A percentile compares a stretch with the other conserved stretches of the same genome.
phyloP scores from a whole-genome alignment of 1,140 invertebrate species.

The Trichomalopsis sarcophagae region DNA sequence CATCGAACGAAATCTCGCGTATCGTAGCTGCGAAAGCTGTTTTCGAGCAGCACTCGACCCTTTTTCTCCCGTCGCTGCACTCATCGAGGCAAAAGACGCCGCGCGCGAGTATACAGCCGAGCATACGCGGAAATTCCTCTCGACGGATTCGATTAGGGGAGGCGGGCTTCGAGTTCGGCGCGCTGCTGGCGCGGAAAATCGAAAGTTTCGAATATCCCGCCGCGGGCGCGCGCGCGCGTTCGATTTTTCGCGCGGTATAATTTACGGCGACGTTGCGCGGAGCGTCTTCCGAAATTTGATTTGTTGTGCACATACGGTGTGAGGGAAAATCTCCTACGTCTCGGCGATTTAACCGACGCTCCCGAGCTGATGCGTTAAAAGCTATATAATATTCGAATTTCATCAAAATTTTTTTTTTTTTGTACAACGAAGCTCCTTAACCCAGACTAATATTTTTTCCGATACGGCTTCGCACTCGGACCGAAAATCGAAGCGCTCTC shows the following conservation, averaged over 20 bases:
- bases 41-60: too few relatives aligned
- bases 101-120: not conserved
- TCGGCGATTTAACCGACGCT: not conserved
- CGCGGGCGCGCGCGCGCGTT: not conserved
- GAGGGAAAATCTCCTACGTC: not conserved
- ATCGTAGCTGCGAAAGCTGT: too few relatives aligned
- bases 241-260: not conserved
- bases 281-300: not conserved
- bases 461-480: not conserved
- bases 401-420: not conserved
- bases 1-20: too few relatives aligned
- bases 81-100: not conserved
- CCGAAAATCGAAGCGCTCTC: not conserved
- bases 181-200: conserved; percentile 53
- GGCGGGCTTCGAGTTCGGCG: conserved; percentile 25
- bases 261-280: not conserved
- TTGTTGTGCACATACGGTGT: not conserved
- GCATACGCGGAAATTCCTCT: not conserved
- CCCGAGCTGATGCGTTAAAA: too few relatives aligned
- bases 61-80: too few relatives aligned
- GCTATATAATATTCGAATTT: too few relatives aligned
- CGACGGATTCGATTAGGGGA: conserved; percentile 19
- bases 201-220: conserved; percentile 46
- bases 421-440: too few relatives aligned
- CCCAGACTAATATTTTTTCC: not conserved